Evolutionary conservation across 2,797 vertebrate genomes (phyloP), one percentile per base, ranked within the genome.

Genomic region (Corythornis leucogaster): DNA sequence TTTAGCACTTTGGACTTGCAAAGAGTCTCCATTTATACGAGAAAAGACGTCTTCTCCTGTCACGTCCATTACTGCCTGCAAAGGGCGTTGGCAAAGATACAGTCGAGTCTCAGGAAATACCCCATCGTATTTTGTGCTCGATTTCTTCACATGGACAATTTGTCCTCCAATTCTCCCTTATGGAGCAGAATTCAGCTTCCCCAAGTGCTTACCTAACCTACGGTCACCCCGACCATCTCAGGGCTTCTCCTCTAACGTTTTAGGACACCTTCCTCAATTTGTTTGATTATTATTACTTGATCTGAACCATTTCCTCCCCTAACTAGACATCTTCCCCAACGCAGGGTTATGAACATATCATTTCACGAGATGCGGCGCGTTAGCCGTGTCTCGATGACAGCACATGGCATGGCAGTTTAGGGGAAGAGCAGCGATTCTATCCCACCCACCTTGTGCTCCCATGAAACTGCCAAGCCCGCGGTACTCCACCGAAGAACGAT

Each of bases 381-480:
- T 92, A 74, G 90, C 55, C 78, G 59, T 63, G 25, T 94, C 94
- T 84, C 26, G 42, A 66, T 87, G 96, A 88, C 95, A 85, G 93
- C 94, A 96, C 97, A 95, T 94, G 95, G 92, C 69, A 78, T 64
- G 95, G 92, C 92, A 91, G 91, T 83, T 94, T 70, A 61, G 84
- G 90, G 96, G 94, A 87, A 95, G 93, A 96, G 64, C 88, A 46
- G 71, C 55, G 20, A 61, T 91, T 85, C 93, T n/a, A 93, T 96
- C 96, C 97, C 97, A 96, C 97, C 98, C 97, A 98, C 97, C 97
- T 97, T 92, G 97, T 86, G 95, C 93, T 97, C 94, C 96, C 95
- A 92, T 55, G 94, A 80, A 97, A 96, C 94, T 76, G 94, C 92
- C 96, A 97, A 96, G 95, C 94, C 90, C 12, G 31, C 92, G 15